Base-by-base conservation (phyloP, 2,888 invertebrate genomes). In the Therioaphis trifolii region DNA sequence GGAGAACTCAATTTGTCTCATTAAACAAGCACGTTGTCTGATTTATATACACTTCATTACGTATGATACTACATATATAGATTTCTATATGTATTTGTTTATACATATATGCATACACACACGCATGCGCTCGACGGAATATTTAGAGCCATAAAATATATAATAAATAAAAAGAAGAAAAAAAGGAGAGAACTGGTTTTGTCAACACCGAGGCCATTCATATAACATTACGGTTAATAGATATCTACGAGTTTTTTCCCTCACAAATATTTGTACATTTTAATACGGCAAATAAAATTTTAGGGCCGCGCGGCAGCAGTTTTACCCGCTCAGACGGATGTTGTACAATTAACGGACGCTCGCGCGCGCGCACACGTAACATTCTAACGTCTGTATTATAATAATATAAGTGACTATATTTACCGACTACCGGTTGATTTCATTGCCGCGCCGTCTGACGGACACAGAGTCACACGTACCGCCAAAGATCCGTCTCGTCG, bases 371-470 rank as follows among this genome's bases (percentile, higher is more conserved):
- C n/a, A n/a, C n/a, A n/a, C n/a, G n/a, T n/a, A n/a, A n/a, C n/a
- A n/a, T n/a, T 68, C n/a, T 68, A 68, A 68, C n/a, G 35, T 43
- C n/a, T 40, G 14, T 68, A 40, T 40, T 68, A 40, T 21, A 14
- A 49, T n/a, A n/a, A 49, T 18, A 68, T 21, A 68, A 21, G n/a
- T n/a, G n/a, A n/a, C n/a, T n/a, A n/a, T n/a, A n/a, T n/a, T n/a
- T 68, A 21, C 35, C 21, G 68, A 68, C 68, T 68, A 68, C 68
- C 21, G 68, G 68, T 68, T 68, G 68, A 68, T 68, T 43, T 68
- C 68, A 43, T 68, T 68, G 68, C 68, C 68, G 21, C n/a, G n/a
- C 40, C 0, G 14, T 40, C 14, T 43, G 5, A 21, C n/a, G 49
- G n/a, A n/a, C 49, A 49, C 49, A 18, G 4, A 18, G 49, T 49